phyloP scores from a whole-genome alignment of 2,113 vertebrate genomes.

The Thryonomys swinderianus region DNA sequence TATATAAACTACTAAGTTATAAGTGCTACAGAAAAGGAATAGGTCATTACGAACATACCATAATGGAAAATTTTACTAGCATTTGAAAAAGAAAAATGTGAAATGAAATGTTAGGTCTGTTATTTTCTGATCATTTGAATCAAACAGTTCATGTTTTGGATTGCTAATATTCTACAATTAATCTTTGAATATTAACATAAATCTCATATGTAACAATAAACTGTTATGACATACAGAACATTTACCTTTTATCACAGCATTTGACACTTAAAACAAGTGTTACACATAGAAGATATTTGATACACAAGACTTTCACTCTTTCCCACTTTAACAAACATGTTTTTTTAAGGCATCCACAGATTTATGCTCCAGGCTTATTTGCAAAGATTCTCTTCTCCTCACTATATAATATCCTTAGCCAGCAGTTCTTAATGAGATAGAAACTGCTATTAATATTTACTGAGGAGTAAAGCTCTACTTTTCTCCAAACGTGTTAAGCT shows the following conservation, averaged over 20 bases:
- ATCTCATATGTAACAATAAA: not conserved
- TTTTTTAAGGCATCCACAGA: not conserved
- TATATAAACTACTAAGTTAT: not conserved
- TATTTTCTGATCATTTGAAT: slow-evolving; percentile 19
- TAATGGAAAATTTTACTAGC: not conserved
- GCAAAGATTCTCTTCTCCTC: not conserved
- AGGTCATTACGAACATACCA: not conserved
- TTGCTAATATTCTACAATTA: not conserved
- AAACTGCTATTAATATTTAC: not conserved
- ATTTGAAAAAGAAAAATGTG: not conserved
- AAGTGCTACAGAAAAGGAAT: not conserved
- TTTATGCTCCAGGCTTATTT: not conserved
- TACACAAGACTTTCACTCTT: not conserved
- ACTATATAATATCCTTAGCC: not conserved
- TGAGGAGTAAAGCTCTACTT: not conserved
- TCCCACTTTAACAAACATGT: not conserved
- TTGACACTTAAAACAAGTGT: not conserved
- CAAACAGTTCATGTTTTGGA: not conserved
- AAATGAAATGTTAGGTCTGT: not conserved
- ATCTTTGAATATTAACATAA: not conserved
- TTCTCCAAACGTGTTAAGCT: not conserved
- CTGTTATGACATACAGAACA: not conserved
- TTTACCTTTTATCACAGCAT: not conserved
- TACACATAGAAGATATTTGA: not conserved
- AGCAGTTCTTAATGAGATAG: not conserved